Percentiles rank a stretch among this genome's conserved stretches.
These are phyloP conservation scores for Cochlearius cochlearius DNA, from an alignment of 2,113 vertebrate genomes.

Conservation along the genomic window DNA sequence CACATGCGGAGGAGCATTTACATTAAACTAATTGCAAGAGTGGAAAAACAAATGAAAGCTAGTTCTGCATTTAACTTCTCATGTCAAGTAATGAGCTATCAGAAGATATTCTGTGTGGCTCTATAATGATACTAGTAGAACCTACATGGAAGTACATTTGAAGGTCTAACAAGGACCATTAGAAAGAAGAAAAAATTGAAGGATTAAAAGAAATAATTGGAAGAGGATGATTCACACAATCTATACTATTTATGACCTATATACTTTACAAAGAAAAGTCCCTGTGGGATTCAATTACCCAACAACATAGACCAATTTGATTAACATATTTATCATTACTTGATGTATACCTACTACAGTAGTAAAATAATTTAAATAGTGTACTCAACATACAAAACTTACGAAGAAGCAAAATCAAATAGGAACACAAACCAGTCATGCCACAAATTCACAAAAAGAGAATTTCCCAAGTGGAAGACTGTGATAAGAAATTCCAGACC, in stretches of 20 bases:
- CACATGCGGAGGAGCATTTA: rapidly evolving
- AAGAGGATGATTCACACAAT: not conserved
- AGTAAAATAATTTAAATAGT: not conserved
- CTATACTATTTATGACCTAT: not conserved
- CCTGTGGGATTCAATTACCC: not conserved
- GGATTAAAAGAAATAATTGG: not conserved
- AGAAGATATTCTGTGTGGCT: not conserved
- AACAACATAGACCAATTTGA: not conserved
- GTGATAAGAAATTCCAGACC: not conserved
- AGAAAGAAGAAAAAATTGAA: not conserved
- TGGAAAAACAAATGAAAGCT: not conserved
- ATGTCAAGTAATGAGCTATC: not conserved
- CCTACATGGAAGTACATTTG: not conserved
- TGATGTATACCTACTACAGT: not conserved
- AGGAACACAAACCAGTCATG: not conserved
- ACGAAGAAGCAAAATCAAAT: not conserved
- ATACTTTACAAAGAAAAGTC: not conserved
- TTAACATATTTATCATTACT: not conserved
- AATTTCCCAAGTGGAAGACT: not conserved
- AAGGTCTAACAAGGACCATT: not conserved
- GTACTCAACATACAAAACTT: not conserved
- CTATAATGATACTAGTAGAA: not conserved
- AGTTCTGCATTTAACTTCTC: not conserved
- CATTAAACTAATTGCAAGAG: not conserved
- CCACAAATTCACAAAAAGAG: not conserved